Percentiles rank a stretch among this genome's conserved stretches.
These are phyloP conservation scores for Gallinago media DNA, from an alignment of 2,113 vertebrate genomes.

Conservation along the genomic window DNA sequence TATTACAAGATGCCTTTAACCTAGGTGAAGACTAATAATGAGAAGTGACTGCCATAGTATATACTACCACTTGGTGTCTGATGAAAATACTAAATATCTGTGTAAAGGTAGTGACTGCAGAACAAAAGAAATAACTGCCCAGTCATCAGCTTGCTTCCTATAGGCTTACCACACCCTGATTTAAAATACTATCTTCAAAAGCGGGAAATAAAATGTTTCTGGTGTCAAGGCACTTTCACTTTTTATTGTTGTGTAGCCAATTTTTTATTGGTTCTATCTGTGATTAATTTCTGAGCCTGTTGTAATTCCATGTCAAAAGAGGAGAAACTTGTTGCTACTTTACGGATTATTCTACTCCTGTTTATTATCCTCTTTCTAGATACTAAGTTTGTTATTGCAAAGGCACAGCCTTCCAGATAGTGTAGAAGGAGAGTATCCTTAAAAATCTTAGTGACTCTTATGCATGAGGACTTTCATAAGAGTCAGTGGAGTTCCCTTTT, in stretches of 20 bases:
- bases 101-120: background rate
- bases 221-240: background rate
- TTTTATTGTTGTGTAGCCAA: background rate
- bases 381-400: background rate
- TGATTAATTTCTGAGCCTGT: background rate
- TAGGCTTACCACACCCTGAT: background rate
- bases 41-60: background rate
- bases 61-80: background rate
- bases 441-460: background rate
- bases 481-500: background rate
- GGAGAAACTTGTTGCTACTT: background rate
- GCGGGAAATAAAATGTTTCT: background rate
- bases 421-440: background rate
- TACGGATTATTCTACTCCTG: background rate
- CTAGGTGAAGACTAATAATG: background rate
- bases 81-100: background rate
- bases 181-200: background rate
- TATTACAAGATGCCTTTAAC: background rate
- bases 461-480: fast-evolving
- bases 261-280: background rate
- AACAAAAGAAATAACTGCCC: background rate
- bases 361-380: background rate
- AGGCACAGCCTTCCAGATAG: background rate
- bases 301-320: background rate
- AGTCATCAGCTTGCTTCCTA: background rate